phyloP scores from a whole-genome alignment of 2,797 vertebrate genomes.

The Morelia viridis region DNA sequence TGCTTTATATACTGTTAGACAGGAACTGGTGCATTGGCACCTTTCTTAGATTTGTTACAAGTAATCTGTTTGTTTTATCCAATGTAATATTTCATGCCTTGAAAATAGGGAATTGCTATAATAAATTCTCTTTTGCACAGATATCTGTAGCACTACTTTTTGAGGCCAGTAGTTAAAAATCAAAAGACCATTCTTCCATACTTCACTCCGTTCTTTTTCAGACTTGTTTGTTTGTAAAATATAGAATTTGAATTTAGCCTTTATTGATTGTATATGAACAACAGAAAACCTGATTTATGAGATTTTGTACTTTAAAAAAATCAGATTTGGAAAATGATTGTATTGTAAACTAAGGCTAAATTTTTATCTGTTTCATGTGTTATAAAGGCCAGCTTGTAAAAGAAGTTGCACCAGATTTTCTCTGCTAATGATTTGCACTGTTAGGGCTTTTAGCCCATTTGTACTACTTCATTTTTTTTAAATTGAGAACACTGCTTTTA shows the following conservation, averaged over 20 bases:
- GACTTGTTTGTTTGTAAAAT: slow-evolving; percentile 93
- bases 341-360: slow-evolving; percentile 96
- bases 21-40: slow-evolving; percentile 74
- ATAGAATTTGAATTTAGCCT: slow-evolving; percentile 93
- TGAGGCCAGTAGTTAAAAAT: slow-evolving; percentile 89
- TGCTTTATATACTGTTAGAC: slow-evolving; percentile 78
- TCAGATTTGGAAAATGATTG: slow-evolving; percentile 93
- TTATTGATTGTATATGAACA: slow-evolving; percentile 98
- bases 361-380: slow-evolving; percentile 88
- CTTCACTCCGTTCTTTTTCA: slow-evolving; percentile 85
- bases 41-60: slow-evolving; percentile 75
- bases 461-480: slow-evolving; percentile 77
- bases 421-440: slow-evolving; percentile 90
- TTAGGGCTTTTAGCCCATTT: slow-evolving; percentile 80
- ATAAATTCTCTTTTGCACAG: slow-evolving; percentile 80
- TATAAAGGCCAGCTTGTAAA: slow-evolving; percentile 94
- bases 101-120: slow-evolving; percentile 78
- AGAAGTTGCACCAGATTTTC: slow-evolving; percentile 90
- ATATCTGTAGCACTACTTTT: slow-evolving; percentile 90
- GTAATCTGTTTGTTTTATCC: slow-evolving; percentile 79
- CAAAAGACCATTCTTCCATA: slow-evolving; percentile 82
- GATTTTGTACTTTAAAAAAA: slow-evolving; percentile 90
- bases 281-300: slow-evolving; percentile 95
- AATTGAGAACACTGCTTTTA: slow-evolving; percentile 75
- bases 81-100: slow-evolving; percentile 80